Evolutionary conservation across 1,140 invertebrate species (phyloP).

Genomic region (Triops cancriformis): DNA sequence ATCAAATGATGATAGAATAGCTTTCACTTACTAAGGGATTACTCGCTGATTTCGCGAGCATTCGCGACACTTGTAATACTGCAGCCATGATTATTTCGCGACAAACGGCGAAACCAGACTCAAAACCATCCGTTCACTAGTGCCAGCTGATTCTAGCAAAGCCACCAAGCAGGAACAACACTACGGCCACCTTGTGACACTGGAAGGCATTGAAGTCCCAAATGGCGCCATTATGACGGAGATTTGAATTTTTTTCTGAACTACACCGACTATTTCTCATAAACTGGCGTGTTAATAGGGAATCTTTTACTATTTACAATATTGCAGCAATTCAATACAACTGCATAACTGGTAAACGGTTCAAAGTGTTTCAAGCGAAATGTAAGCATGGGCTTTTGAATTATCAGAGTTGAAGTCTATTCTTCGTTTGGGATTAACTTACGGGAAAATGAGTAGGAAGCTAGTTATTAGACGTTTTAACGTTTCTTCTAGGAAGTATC

Average conservation of each 20-base stretch:
- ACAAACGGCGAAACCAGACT: not conserved
- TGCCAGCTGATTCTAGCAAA: not conserved
- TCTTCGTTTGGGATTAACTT: no score
- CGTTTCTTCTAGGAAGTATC: not conserved
- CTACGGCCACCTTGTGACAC: not conserved
- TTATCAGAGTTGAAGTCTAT: no score
- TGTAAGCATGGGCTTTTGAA: no score
- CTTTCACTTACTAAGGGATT: not conserved
- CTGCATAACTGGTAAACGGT: no score
- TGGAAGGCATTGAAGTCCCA: not conserved
- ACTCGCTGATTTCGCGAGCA: not conserved
- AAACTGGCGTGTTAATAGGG: no score
- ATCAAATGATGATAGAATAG: not conserved
- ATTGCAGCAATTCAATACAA: no score
- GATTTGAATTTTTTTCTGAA: no score
- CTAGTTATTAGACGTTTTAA: not conserved
- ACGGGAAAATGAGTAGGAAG: not conserved
- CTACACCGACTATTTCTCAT: no score
- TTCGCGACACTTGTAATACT: not conserved
- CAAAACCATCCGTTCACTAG: not conserved
- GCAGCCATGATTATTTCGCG: not conserved
- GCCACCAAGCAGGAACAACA: not conserved
- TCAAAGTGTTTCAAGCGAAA: no score
- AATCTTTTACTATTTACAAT: no score
- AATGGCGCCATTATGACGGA: not conserved